phyloP scores from a whole-genome alignment of 2,797 vertebrate species.

The Gouania willdenowi region DNA sequence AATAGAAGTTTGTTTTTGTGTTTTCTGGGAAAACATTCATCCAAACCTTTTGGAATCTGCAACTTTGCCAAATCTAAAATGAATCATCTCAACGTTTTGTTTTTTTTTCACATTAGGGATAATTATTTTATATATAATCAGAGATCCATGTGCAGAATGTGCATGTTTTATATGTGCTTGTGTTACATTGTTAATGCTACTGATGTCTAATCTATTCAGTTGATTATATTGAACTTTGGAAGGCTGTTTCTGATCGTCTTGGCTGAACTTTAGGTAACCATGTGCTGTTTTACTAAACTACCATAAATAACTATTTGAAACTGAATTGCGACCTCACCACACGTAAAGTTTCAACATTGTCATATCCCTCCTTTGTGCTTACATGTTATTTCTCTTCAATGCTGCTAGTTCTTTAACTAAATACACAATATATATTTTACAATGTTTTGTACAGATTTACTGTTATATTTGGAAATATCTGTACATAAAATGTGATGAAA shows the following conservation, averaged over 20 bases:
- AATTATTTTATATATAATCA: not conserved
- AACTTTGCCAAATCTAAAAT: constrained; percentile 1
- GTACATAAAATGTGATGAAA: constrained; percentile 61
- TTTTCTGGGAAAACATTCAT: too few species aligned
- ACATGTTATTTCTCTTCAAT: constrained; percentile 55
- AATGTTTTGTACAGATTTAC: constrained; percentile 64
- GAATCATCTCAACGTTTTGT: not conserved
- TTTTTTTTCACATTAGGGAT: constrained; percentile 4
- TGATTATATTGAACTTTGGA: constrained; percentile 16
- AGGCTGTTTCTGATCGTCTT: constrained; percentile 2
- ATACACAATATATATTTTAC: constrained; percentile 56
- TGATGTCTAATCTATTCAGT: constrained; percentile 55
- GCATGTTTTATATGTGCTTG: constrained; percentile 4
- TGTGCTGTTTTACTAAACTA: too few species aligned
- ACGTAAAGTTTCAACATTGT: constrained; percentile 22
- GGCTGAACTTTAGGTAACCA: too few species aligned
- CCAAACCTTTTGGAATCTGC: constrained; percentile 1
- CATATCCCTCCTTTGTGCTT: constrained; percentile 28
- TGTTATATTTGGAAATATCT: constrained; percentile 43
- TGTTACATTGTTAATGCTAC: constrained; percentile 58
- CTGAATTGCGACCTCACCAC: constrained; percentile 1
- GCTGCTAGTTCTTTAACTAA: constrained; percentile 73
- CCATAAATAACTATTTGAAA: constrained; percentile 25
- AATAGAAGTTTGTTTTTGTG: too few species aligned
- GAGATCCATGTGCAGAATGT: constrained; percentile 2